Conservation (phyloP, 2,888 invertebrate genomes). For the Aplocera efformata region DNA sequence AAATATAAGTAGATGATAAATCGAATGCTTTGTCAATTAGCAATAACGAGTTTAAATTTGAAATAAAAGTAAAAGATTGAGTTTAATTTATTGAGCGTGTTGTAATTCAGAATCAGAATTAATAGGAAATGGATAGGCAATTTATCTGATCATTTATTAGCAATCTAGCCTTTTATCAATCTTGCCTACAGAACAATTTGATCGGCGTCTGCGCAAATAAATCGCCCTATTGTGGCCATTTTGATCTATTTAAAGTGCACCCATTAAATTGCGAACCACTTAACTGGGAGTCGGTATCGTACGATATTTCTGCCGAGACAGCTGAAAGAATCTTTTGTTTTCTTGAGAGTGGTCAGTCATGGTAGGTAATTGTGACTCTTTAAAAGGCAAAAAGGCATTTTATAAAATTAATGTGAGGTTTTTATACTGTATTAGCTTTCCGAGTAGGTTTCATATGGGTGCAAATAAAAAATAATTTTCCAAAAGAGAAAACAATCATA, state of each 20-base stretch:
- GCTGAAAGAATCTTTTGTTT: slow-evolving; percentile 50
- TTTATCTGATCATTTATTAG: slow-evolving; percentile 5
- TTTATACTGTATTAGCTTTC: too few relatives aligned
- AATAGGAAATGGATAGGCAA: background rate
- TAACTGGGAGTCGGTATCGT: slow-evolving; percentile 38
- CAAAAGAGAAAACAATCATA: too few relatives aligned
- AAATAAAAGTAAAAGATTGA: too few relatives aligned
- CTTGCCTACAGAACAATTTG: slow-evolving; percentile 23
- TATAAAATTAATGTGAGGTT: too few relatives aligned
- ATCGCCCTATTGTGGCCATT: slow-evolving; percentile 19
- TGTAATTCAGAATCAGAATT: too few relatives aligned
- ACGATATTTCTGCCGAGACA: slow-evolving; percentile 53
- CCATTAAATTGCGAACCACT: slow-evolving; percentile 25
- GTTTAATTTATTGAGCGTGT: too few relatives aligned
- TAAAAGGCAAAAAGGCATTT: background rate
- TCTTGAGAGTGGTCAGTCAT: slow-evolving; percentile 1
- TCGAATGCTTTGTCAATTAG: too few relatives aligned
- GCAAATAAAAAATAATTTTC: too few relatives aligned
- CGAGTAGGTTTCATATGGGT: too few relatives aligned
- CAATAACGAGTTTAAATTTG: too few relatives aligned
- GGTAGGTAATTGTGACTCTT: background rate
- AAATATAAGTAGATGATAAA: too few relatives aligned
- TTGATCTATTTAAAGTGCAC: slow-evolving; percentile 37
- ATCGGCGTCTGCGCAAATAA: slow-evolving; percentile 12
- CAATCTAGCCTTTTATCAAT: slow-evolving; percentile 23